phyloP scores from a whole-genome alignment of 2,797 vertebrate genomes.

The Mus minutoides region DNA sequence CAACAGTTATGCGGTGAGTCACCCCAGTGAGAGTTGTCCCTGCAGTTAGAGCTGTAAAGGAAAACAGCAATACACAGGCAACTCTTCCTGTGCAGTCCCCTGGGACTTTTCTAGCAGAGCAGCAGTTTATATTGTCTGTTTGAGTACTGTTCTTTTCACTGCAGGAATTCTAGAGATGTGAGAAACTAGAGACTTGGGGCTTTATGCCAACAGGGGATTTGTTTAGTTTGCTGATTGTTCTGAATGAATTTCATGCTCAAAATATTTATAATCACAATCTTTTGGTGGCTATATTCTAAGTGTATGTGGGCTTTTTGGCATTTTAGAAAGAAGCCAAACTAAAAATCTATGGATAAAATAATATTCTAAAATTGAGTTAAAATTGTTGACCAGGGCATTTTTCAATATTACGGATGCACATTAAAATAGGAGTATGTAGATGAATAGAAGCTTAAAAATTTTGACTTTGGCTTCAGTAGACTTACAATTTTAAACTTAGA shows the following conservation, averaged over 20 bases:
- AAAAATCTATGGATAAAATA: constrained; percentile 70
- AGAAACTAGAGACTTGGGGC: constrained; percentile 76
- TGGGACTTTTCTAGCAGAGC: constrained; percentile 82
- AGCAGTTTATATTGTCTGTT: constrained; percentile 85
- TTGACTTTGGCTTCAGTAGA: background rate
- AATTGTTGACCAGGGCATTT: background rate
- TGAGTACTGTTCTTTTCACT: constrained; percentile 81
- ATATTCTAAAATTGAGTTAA: constrained; percentile 59
- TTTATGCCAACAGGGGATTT: constrained; percentile 72
- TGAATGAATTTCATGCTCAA: constrained; percentile 79
- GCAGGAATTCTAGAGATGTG: constrained; percentile 80
- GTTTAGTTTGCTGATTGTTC: constrained; percentile 81
- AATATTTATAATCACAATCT: constrained; percentile 79
- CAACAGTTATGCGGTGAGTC: constrained; percentile 77
- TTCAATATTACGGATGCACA: constrained; percentile 22
- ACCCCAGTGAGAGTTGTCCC: constrained; percentile 85
- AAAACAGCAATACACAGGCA: constrained; percentile 79
- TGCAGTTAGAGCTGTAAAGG: constrained; percentile 81
- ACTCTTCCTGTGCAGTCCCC: constrained; percentile 84
- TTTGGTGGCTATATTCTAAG: constrained; percentile 72
- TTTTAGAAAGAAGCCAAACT: constrained; percentile 56
- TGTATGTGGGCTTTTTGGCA: constrained; percentile 64
- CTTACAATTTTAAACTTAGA: constrained; percentile 34
- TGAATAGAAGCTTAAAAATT: constrained; percentile 39
- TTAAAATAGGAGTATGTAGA: background rate